Conservation (phyloP, 2,797 vertebrate genomes). For the Nothura maculosa region DNA sequence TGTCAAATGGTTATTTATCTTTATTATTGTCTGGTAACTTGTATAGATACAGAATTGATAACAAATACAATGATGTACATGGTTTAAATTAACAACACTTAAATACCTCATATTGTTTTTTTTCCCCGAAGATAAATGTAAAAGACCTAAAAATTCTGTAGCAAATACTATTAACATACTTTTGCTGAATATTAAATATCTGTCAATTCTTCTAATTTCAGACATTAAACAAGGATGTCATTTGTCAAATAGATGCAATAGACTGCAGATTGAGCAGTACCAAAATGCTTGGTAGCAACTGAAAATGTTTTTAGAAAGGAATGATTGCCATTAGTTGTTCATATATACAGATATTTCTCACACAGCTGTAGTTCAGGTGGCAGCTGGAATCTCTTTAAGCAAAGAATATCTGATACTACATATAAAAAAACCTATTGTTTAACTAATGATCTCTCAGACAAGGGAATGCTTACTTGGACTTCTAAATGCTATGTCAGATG, state of each 20-base stretch:
- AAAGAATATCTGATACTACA: background rate
- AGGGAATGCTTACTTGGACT: background rate
- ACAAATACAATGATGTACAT: slow-evolving; percentile 49
- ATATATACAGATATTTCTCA: background rate
- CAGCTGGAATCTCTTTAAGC: background rate
- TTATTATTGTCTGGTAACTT: slow-evolving; percentile 74
- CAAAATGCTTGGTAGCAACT: background rate
- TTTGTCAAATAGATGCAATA: background rate
- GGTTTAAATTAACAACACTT: slow-evolving; percentile 56
- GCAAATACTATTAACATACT: background rate
- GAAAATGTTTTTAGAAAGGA: background rate
- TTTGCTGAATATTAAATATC: background rate
- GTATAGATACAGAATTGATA: slow-evolving; percentile 29
- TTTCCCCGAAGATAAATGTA: slow-evolving; percentile 44
- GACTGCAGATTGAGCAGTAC: background rate
- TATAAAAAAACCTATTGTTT: background rate
- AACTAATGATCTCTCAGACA: background rate
- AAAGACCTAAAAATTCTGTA: background rate
- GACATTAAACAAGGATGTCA: background rate
- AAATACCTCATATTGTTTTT: slow-evolving; percentile 38
- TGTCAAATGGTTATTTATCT: slow-evolving; percentile 70
- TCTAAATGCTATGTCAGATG: background rate
- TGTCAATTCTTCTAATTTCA: background rate
- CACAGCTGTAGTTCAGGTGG: background rate
- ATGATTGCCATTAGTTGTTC: background rate